Evolutionary conservation across 1,140 invertebrate species (phyloP).

Genomic region (Cryptotermes secundus): DNA sequence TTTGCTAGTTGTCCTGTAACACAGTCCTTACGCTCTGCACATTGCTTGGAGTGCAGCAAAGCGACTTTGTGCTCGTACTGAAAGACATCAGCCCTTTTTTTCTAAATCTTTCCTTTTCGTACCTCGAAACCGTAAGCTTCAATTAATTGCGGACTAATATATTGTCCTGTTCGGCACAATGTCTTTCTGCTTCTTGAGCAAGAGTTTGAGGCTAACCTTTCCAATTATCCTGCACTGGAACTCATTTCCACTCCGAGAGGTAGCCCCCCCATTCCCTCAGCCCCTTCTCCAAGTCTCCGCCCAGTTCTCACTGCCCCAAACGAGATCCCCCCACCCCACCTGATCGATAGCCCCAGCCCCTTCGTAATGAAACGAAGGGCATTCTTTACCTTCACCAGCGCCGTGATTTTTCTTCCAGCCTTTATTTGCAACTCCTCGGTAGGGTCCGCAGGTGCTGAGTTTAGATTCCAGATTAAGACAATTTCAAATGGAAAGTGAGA

Average conservation of each 20-base stretch:
- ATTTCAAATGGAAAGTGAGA: background rate
- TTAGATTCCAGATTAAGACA: conserved; percentile 19
- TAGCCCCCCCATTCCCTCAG: no score
- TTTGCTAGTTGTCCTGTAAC: no score
- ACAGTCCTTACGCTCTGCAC: no score
- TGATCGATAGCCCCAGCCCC: background rate
- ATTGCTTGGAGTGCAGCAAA: background rate
- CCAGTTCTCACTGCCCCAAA: no score
- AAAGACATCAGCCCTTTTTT: background rate
- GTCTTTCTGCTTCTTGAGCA: conserved; percentile 8
- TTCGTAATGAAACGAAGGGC: conserved; percentile 3
- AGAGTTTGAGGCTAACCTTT: background rate
- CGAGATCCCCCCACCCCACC: background rate
- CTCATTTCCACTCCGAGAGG: background rate
- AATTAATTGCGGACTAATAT: conserved; percentile 9
- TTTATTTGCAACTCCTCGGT: conserved; percentile 13
- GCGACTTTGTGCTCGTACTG: background rate
- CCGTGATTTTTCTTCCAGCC: background rate
- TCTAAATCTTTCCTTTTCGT: background rate
- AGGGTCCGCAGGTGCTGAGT: background rate
- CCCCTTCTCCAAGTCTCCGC: no score
- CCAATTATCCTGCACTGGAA: background rate
- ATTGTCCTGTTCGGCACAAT: conserved; percentile 1
- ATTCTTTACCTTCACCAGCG: background rate
- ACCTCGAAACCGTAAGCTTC: background rate